Evolutionary conservation across 2,797 vertebrate genomes (phyloP).

Genomic region (Darevskia mixta): DNA sequence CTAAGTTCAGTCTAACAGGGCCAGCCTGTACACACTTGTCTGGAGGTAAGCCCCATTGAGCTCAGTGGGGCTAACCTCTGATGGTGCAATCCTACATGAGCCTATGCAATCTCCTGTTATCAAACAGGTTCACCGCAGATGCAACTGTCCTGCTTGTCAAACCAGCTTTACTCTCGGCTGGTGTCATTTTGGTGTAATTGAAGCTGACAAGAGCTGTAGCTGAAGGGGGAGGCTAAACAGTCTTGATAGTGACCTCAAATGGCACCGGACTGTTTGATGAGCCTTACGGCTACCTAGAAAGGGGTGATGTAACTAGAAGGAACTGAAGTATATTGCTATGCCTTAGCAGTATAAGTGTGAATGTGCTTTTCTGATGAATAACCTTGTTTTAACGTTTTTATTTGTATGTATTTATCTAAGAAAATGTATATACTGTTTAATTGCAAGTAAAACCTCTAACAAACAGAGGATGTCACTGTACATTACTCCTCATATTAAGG

Average conservation of each 20-base stretch:
- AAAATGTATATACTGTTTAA: no score
- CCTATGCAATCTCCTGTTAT: slow-evolving; percentile 48
- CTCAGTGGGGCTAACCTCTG: not conserved
- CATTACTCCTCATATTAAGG: slow-evolving; percentile 12
- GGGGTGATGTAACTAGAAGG: not conserved
- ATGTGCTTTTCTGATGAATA: slow-evolving; percentile 18
- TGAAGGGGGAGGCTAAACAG: slow-evolving; percentile 20
- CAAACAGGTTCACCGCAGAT: slow-evolving; percentile 51
- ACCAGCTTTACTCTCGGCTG: slow-evolving; percentile 32
- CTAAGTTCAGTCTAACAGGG: not conserved
- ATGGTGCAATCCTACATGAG: no score
- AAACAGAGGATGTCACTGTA: not conserved
- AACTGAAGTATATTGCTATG: slow-evolving; percentile 27
- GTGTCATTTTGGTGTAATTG: slow-evolving; percentile 56
- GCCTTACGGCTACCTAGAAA: not conserved
- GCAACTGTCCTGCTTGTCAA: slow-evolving; percentile 57
- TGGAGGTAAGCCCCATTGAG: not conserved
- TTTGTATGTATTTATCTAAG: no score
- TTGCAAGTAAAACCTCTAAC: no score
- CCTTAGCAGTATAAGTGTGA: not conserved
- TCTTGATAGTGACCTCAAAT: slow-evolving; percentile 50
- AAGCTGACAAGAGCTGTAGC: slow-evolving; percentile 57
- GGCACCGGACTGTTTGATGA: slow-evolving; percentile 3
- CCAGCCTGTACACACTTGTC: not conserved
- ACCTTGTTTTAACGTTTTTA: no score